These are phyloP conservation scores for Sardinella longiceps DNA, from an alignment of 2,797 vertebrate genomes.

Conservation along the genomic window DNA sequence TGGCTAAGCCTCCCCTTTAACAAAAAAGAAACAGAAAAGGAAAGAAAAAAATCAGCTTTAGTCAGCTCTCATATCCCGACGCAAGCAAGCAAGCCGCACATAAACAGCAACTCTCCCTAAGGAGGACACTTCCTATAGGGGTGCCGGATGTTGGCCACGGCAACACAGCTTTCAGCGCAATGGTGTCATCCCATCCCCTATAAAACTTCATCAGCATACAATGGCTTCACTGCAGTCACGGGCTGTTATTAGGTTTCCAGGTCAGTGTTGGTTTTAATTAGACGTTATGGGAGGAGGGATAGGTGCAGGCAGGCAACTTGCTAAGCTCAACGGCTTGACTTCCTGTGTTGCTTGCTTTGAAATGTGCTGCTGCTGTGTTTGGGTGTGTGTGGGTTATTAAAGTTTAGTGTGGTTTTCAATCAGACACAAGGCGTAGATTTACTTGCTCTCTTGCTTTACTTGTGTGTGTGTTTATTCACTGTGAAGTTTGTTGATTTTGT, in stretches of 20 bases:
- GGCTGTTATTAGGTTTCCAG: slow-evolving; percentile 16
- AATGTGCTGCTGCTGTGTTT: neutral
- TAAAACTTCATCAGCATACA: slow-evolving; percentile 23
- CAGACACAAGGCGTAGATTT: neutral
- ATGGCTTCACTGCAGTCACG: slow-evolving; percentile 9
- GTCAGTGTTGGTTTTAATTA: slow-evolving; percentile 18
- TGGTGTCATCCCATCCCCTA: neutral
- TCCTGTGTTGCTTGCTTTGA: neutral
- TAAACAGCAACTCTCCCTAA: slow-evolving; percentile 26
- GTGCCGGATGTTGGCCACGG: neutral
- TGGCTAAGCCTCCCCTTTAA: neutral
- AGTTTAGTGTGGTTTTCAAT: neutral
- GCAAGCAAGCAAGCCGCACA: neutral
- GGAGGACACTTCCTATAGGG: slow-evolving; percentile 28
- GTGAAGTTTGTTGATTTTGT: neutral
- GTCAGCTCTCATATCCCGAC: neutral
- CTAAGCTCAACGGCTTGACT: neutral
- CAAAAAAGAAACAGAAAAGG: too few relatives aligned
- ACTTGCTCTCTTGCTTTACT: neutral
- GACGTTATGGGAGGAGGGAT: neutral
- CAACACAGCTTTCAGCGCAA: neutral
- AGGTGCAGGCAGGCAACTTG: neutral
- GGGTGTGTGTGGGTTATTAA: neutral
- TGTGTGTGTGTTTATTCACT: neutral
- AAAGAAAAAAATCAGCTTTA: neutral